Evolutionary conservation across 2,797 vertebrate species (phyloP), one percentile per base, ranked within the genome.

Genomic region (Apogon talboti): DNA sequence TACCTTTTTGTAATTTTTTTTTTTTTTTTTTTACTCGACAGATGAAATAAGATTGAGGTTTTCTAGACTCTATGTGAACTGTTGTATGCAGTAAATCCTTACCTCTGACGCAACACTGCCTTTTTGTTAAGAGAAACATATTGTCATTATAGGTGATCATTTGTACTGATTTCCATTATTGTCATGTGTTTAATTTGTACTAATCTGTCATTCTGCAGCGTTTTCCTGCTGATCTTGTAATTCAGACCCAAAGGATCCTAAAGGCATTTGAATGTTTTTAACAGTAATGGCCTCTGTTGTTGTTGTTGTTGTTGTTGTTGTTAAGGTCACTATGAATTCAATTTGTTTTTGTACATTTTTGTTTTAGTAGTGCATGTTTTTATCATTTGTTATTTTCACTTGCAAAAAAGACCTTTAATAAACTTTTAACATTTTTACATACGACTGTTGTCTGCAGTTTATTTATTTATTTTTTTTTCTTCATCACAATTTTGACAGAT

Each of bases 201-300:
- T 74, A 71, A 88, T 33, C n/a, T 61, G 50, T 66, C 13, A 37
- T 12, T 37, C 70, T 43, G 67, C 53, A 44, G 44, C 14, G 5
- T 53, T 62, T 60, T 65, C 41, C 61, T 76, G 50, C 30, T 45
- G 30, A 51, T 61, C 14, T 61, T 67, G 8, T 71, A 45, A 66
- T 54, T 69, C 28, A 45, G 38, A 55, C 59, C 45, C 43, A 76
- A 78, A 83, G 53, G 56, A 81, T 68, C 40, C 51, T 2, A 56
- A 76, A 66, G 72, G 61, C 55, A 44, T 83, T 61, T 83, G 68
- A 87, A 88, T 85, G 76, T 80, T 76, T 61, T 59, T 30, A 59
- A n/a, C 37, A 30, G 46, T 40, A 15, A 55, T 64, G 11, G 45
- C 54, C 48, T 71, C 18, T 62, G 42, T 77, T 41, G 15, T 37